Evolutionary conservation across 1,140 invertebrate genomes (phyloP).

Genomic region (Ectropis grisescens): DNA sequence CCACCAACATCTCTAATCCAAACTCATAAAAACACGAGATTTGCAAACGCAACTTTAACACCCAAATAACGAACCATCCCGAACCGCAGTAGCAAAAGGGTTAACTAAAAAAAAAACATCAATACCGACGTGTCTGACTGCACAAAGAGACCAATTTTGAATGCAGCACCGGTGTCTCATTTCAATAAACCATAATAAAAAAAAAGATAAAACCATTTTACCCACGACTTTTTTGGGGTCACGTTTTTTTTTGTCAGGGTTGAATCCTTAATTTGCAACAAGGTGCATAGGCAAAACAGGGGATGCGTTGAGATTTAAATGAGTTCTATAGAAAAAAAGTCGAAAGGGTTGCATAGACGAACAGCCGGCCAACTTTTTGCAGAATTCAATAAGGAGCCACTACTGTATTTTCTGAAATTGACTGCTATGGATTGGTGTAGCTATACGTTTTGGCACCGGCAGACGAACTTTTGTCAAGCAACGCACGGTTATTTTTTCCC

Average conservation of each 20-base stretch:
- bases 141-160: constrained; percentile 58
- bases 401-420: too few species aligned
- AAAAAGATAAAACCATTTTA: constrained; percentile 60
- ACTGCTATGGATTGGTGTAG: too few species aligned
- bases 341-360: constrained; percentile 26
- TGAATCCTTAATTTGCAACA: constrained; percentile 68
- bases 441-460: too few species aligned
- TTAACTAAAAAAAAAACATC: constrained; percentile 13
- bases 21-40: too few species aligned
- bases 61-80: constrained; percentile 39
- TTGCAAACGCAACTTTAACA: constrained; percentile 38
- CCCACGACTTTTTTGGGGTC: constrained; percentile 60
- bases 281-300: constrained; percentile 55
- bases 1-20: too few species aligned
- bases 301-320: constrained; percentile 51
- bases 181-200: constrained; percentile 61
- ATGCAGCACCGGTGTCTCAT: constrained; percentile 60
- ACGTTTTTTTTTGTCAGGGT: constrained; percentile 53
- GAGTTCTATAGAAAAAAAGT: constrained; percentile 54
- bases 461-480: too few species aligned
- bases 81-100: constrained; percentile 38
- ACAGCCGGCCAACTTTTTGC: too few species aligned
- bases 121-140: constrained; percentile 37
- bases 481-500: constrained; percentile 44
- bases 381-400: too few species aligned